phyloP scores from a whole-genome alignment of 2,113 vertebrate species.

The Callipepla californica region DNA sequence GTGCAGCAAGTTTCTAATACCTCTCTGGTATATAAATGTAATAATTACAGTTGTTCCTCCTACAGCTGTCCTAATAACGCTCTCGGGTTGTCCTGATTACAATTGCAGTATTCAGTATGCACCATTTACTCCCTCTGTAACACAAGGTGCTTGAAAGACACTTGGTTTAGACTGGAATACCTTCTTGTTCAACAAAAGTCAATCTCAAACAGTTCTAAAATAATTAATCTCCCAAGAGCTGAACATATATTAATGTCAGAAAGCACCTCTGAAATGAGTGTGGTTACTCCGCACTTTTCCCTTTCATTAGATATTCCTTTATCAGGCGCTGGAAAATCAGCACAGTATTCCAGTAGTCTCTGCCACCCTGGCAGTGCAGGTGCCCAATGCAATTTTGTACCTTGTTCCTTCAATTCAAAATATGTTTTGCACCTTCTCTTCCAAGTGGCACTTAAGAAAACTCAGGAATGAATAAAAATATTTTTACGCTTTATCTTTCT shows the following conservation, averaged over 20 bases:
- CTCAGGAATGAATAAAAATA: neutral
- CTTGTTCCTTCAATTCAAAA: neutral
- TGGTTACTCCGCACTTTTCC: neutral
- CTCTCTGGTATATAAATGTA: neutral
- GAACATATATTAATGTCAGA: slow-evolving; percentile 46
- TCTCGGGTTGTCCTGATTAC: fast-evolving
- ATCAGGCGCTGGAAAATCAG: slow-evolving; percentile 9
- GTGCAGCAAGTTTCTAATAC: neutral
- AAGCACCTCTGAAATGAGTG: slow-evolving; percentile 23
- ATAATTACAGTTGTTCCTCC: neutral
- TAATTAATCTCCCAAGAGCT: slow-evolving; percentile 51
- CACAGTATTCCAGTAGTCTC: neutral
- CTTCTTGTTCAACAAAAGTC: slow-evolving; percentile 55
- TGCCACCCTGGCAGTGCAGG: neutral
- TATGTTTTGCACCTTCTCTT: neutral
- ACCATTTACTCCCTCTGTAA: slow-evolving; percentile 13
- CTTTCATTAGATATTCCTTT: slow-evolving; percentile 6
- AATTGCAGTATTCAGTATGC: neutral
- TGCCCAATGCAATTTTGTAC: neutral
- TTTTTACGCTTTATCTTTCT: neutral
- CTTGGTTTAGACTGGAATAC: slow-evolving; percentile 40
- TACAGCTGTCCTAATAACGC: neutral
- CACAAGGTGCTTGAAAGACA: slow-evolving; percentile 38
- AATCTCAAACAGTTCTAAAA: slow-evolving; percentile 68
- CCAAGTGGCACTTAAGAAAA: neutral